Base-by-base conservation (phyloP, 2,797 vertebrate species). In the Sebastes miniatus region DNA sequence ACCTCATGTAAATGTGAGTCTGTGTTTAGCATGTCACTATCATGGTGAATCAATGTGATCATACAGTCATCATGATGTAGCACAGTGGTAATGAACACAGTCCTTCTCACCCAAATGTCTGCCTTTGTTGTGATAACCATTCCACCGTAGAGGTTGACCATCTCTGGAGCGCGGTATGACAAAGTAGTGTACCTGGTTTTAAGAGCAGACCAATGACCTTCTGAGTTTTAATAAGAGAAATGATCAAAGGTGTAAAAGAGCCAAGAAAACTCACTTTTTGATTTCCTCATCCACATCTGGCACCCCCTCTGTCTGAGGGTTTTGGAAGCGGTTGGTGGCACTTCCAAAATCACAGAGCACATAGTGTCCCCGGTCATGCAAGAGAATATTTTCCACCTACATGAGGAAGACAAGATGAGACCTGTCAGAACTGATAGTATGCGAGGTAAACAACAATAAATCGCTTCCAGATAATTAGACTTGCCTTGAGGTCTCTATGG, bases 261-360 rank as follows among this genome's bases (percentile, higher is more conserved):
- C 16, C n/a, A 3, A 34, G 7, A 36, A 61, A 69, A 81, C 97
- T 91, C 81, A 99, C 98, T 99, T 99, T 92, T 99, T 99, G 85
- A 99, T 99, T 92, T 99, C 99, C 83, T 99, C 99, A 91, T 99
- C 99, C 1, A 99, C 97, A 0, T 94, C 91, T 0, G 96, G 95
- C 43, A 98, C 98, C 5, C 99, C 99, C 82, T 99, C 98, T 4
- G 94, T 92, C 36, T 99, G 98, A 43, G 99, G 99, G 89, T 99
- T 98, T 94, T 99, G 98, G 87, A 97, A 97, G 87, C 86, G 96
- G 92, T 98, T 98, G 20, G 97, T 99, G 80, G 99, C 98, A n/a
- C 98, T 99, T 85, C 99, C 99, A 86, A 99, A 99, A 90, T 99
- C 99, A 93, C 99, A 99, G 50, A 99, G 95, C 74, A 99, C 99